These are phyloP conservation scores for Andrena marginata DNA, from an alignment of 2,888 invertebrate species.

Conservation along the genomic window DNA sequence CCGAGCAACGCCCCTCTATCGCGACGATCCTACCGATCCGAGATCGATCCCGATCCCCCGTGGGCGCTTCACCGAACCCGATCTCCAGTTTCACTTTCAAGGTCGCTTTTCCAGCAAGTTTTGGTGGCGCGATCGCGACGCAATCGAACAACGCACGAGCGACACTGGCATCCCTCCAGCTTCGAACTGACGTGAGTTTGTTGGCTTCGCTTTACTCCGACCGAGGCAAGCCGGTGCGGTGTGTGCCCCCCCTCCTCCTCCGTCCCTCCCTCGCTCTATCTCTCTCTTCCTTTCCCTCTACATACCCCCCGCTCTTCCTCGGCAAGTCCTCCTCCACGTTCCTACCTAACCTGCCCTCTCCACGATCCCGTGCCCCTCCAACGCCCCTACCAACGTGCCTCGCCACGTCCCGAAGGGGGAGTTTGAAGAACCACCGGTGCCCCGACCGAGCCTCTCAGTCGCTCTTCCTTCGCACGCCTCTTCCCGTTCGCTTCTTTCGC, in stretches of 20 bases:
- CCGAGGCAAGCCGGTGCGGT: constrained; percentile 71
- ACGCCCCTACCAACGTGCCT: constrained; percentile 45
- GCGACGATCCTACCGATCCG: background rate
- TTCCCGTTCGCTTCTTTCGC: constrained; percentile 35
- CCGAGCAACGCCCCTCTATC: no score
- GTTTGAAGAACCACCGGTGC: background rate
- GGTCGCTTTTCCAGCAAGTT: background rate
- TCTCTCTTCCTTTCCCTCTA: constrained; percentile 16
- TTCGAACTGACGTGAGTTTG: constrained; percentile 83
- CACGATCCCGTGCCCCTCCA: constrained; percentile 43
- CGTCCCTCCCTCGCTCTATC: constrained; percentile 26
- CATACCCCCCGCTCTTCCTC: constrained; percentile 41
- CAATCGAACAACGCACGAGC: constrained; percentile 61
- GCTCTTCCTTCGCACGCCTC: constrained; percentile 40
- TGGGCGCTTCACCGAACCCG: background rate
- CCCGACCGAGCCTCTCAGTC: constrained; percentile 11
- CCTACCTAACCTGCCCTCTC: constrained; percentile 65
- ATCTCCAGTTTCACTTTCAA: constrained; percentile 27
- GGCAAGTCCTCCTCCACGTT: constrained; percentile 61
- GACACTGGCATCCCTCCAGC: constrained; percentile 79
- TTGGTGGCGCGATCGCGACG: constrained; percentile 21
- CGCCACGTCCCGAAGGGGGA: background rate
- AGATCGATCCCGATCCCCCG: background rate
- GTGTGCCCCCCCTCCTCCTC: constrained; percentile 53
- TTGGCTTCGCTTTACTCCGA: constrained; percentile 82